Conservation (phyloP, 1,140 invertebrate genomes). For the Reticulitermes speratus region DNA sequence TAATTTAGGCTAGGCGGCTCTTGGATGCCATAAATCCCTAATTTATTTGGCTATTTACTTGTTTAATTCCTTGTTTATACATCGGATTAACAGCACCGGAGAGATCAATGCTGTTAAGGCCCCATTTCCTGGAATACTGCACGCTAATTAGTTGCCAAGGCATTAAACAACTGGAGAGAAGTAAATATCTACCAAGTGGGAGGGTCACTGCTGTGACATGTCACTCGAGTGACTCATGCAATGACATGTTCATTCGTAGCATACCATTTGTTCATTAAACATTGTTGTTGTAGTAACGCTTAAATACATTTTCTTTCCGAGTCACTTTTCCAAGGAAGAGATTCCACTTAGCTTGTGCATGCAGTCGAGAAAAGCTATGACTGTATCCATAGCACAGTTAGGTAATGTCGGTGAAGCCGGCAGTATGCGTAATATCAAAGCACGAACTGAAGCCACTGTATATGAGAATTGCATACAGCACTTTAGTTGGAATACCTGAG, state of each 20-base stretch:
- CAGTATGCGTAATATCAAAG: too few relatives aligned
- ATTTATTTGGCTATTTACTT: neutral
- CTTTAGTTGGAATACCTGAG: too few relatives aligned
- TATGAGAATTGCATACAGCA: too few relatives aligned
- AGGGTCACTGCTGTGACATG: neutral
- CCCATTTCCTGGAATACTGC: neutral
- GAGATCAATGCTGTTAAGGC: neutral
- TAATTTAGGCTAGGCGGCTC: too few relatives aligned
- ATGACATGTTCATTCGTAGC: neutral
- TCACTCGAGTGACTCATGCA: neutral
- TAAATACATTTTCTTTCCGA: neutral
- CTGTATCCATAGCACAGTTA: too few relatives aligned
- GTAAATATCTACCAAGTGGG: conserved; percentile 15
- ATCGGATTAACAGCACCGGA: neutral
- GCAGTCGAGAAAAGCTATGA: too few relatives aligned
- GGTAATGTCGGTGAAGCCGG: too few relatives aligned
- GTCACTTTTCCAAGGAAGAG: too few relatives aligned
- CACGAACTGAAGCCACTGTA: too few relatives aligned
- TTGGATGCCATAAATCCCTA: neutral
- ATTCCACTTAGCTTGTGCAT: too few relatives aligned
- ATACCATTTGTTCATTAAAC: neutral
- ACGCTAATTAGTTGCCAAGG: neutral
- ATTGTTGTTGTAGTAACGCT: neutral
- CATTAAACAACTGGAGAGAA: neutral
- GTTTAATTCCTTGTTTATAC: neutral